These are phyloP conservation scores for Panzeria rudis DNA, from an alignment of 2,888 invertebrate species.

Conservation along the genomic window DNA sequence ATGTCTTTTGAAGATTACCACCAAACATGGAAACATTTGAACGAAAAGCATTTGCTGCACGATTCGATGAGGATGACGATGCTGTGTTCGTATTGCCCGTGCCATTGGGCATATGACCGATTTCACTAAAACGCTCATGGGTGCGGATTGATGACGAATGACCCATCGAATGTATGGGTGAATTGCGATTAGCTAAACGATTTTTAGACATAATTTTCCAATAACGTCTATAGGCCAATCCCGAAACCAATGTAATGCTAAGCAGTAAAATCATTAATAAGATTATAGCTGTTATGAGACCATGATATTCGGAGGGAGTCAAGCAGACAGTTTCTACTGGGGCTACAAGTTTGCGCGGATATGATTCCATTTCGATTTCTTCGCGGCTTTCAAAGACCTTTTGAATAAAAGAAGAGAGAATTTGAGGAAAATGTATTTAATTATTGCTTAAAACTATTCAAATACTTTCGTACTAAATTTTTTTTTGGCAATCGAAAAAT, in stretches of 20 bases:
- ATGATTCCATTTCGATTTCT: slow-evolving; percentile 87
- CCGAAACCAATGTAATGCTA: slow-evolving; percentile 89
- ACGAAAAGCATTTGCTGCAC: slow-evolving; percentile 80
- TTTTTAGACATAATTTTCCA: slow-evolving; percentile 92
- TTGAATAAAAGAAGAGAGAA: background rate
- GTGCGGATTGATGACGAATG: slow-evolving; percentile 84
- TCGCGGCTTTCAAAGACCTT: slow-evolving; percentile 93
- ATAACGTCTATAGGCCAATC: slow-evolving; percentile 92
- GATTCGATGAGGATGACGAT: slow-evolving; percentile 74
- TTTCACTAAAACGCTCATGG: slow-evolving; percentile 83
- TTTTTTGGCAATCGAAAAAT: no score
- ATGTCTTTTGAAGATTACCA: slow-evolving; percentile 88
- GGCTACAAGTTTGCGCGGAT: slow-evolving; percentile 87
- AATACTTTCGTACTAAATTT: no score
- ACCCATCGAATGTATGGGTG: slow-evolving; percentile 82
- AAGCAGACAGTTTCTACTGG: slow-evolving; percentile 90
- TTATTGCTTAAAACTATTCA: no score
- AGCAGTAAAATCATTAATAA: slow-evolving; percentile 90
- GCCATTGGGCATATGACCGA: slow-evolving; percentile 81
- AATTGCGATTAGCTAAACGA: slow-evolving; percentile 84
- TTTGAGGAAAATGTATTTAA: background rate
- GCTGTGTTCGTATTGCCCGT: slow-evolving; percentile 77
- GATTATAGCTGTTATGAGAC: slow-evolving; percentile 91
- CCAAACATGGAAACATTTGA: slow-evolving; percentile 87
- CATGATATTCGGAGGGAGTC: slow-evolving; percentile 92